Percentiles rank a stretch among this genome's conserved stretches.
phyloP scores from a whole-genome alignment of 1,140 invertebrate species.

The Lordiphosa mommai region DNA sequence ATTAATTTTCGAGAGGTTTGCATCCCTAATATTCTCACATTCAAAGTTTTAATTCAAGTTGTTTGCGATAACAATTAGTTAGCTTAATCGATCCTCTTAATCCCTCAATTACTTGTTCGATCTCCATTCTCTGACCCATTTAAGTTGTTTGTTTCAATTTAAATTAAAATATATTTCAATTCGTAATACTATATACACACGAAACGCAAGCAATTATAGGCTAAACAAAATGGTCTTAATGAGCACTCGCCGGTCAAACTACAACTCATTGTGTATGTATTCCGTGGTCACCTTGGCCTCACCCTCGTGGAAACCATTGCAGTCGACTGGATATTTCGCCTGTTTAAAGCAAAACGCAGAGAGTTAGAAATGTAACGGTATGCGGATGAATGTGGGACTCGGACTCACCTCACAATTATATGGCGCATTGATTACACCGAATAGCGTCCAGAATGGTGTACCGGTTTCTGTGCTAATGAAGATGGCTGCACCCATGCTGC shows the following conservation, averaged over 20 bases:
- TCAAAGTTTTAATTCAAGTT: too few relatives aligned
- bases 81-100: too few relatives aligned
- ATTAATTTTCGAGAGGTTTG: too few relatives aligned
- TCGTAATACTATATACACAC: constrained; percentile 70
- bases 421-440: constrained; percentile 81
- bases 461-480: constrained; percentile 81
- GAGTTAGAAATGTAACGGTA: constrained; percentile 23
- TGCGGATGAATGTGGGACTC: constrained; percentile 3
- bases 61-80: too few relatives aligned
- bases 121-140: too few relatives aligned
- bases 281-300: constrained; percentile 90
- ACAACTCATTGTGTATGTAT: constrained; percentile 88
- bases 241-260: constrained; percentile 49
- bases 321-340: constrained; percentile 86
- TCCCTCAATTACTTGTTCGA: too few relatives aligned
- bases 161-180: constrained; percentile 66
- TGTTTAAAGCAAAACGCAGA: constrained; percentile 72
- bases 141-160: constrained; percentile 15
- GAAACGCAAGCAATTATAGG: constrained; percentile 63
- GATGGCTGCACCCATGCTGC: constrained; percentile 84
- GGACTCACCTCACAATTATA: constrained; percentile 81
- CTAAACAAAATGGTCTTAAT: constrained; percentile 45
- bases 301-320: constrained; percentile 88
- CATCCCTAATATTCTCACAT: too few relatives aligned
- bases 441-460: constrained; percentile 82